Evolutionary conservation across 2,113 vertebrate species (phyloP), one percentile per base, ranked within the genome.

Genomic region (Eupsittula cactorum): DNA sequence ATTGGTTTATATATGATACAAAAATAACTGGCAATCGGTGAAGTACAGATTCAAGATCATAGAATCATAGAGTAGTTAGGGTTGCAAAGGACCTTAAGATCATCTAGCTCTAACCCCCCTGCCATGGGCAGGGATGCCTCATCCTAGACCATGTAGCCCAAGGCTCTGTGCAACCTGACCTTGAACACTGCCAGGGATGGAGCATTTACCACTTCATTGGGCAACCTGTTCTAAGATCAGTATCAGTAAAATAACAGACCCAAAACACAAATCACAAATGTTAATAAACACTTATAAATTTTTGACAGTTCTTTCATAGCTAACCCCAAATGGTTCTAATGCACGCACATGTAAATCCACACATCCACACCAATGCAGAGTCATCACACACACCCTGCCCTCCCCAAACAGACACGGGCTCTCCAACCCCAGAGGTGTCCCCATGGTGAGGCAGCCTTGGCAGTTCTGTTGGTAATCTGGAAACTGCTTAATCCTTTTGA

Each of bases 321-420:
- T 28, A 41, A 33, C 1, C 1, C 31, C 1, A 1, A 25, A 46
- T 0, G 0, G 11, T 53, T 70, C 23, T 52, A 42, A 9, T 17
- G 23, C 3, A 5, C 5, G 10, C 9, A 17, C 4, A 2, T 4
- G 2, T 11, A 23, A 49, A 52, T 23, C 10, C 31, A n/a, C 33
- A 29, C 11, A 19, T 28, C 9, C 23, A 39, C 15, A 1, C 20
- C 13, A 2, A 10, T 13, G 42, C 42, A 28, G 23, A 28, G 13
- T 37, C 20, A 35, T 20, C 9, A 37, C 21, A 57, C 24, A 12
- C 25, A 73, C 5, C 6, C 19, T 52, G 7, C 29, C 46, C 6
- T 47, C 28, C 31, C 14, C 33, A n/a, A 13, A 35, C 9, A 24
- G 31, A 16, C 57, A 24, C 0, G 12, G 57, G n/a, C n/a, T 59